Evolutionary conservation across 2,113 vertebrate species (phyloP), one percentile per base, ranked within the genome.

Genomic region (Cnemophilus loriae): DNA sequence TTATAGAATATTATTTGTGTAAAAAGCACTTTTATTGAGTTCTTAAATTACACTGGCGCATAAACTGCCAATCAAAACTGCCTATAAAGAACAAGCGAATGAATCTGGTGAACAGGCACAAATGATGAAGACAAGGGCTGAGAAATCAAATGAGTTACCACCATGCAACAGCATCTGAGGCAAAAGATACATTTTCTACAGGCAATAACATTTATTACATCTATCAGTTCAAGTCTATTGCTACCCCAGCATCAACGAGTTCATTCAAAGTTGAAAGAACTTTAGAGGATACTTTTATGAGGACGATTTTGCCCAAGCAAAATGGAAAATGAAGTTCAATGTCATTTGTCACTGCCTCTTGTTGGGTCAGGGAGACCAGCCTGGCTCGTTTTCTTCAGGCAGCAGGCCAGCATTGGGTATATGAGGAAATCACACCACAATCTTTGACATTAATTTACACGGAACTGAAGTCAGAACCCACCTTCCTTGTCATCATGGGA

Each of bases 1-100:
- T 89, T 91, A 86, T 55, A 59, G 89, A 89, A 85, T 70, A 94
- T 86, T 94, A 95, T 91, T 91, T 94, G 69, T 74, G 55, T 88
- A 91, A 96, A 97, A 95, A 91, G 49, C 64, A 85, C 90, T 96
- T 95, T 94, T 87, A 95, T 85, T 80, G 84, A 90, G 63, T 88
- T 88, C 91, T 95, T 88, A 90, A 90, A 90, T 79, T 90, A 87
- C 67, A 77, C 27, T 78, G 67, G 53, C 0, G 0, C 32, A 86
- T 83, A 94, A 96, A 95, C 78, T 89, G 87, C 74, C 89, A 78
- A 57, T 96, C 89, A 94, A 85, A 89, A 50, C 24, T 70, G 52
- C 39, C 81, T 23, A 41, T 89, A 91, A 94, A 88, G 74, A 87
- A 23, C 2, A 2, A 55, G 23, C 13, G 5, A 93, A 76, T 76